Percentiles rank a stretch among this genome's conserved stretches.
phyloP scores from a whole-genome alignment of 2,797 vertebrate genomes.

The Manis crassicaudata region DNA sequence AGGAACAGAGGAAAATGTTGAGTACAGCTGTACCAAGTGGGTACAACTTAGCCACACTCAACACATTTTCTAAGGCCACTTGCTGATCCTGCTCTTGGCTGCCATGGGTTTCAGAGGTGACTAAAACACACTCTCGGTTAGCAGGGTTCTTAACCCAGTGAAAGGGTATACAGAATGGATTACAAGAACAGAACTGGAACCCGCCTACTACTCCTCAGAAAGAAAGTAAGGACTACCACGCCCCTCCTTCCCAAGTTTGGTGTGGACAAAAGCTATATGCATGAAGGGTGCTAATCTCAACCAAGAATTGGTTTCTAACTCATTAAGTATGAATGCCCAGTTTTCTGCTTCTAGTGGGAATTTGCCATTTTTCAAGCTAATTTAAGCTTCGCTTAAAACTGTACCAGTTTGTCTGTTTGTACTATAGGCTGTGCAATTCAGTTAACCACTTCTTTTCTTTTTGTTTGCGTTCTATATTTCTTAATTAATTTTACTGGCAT shows the following conservation, averaged over 20 bases:
- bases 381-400: not conserved
- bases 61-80: not conserved
- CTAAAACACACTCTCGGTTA: not conserved
- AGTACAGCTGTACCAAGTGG: not conserved
- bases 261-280: not conserved
- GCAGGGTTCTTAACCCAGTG: not conserved
- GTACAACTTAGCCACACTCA: not conserved
- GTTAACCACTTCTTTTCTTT: not conserved
- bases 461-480: not conserved
- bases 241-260: not conserved
- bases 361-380: conserved; percentile 38
- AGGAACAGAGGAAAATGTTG: not conserved
- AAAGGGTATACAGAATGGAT: not conserved
- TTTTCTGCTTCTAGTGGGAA: not conserved
- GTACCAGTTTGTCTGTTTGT: not conserved
- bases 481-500: not conserved
- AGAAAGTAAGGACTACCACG: not conserved
- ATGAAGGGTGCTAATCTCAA: not conserved
- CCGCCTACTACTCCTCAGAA: not conserved
- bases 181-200: not conserved
- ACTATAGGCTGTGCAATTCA: not conserved
- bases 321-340: not conserved
- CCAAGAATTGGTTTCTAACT: conserved; percentile 22
- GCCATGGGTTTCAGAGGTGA: not conserved
- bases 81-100: not conserved